phyloP scores from a whole-genome alignment of 2,113 vertebrate genomes.

The Thryonomys swinderianus region DNA sequence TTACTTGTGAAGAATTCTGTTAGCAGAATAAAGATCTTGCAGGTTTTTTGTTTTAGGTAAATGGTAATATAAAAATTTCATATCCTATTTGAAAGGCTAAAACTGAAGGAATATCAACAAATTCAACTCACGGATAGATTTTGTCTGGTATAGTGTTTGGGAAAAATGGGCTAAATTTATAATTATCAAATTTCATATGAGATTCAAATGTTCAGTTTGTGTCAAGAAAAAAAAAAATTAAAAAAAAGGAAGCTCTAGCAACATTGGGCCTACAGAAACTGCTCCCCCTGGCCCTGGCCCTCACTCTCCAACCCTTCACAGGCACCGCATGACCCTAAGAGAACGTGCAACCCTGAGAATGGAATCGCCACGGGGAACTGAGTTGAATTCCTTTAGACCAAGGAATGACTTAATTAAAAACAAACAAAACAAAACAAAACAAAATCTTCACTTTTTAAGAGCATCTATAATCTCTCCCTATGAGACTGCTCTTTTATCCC shows the following conservation, averaged over 20 bases:
- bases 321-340: rapidly evolving
- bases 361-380: background rate
- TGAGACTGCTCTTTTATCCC: background rate
- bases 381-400: background rate
- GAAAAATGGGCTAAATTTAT: background rate
- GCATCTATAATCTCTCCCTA: background rate
- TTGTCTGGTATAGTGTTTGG: background rate
- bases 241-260: background rate
- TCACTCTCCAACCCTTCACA: background rate
- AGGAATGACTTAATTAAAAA: background rate
- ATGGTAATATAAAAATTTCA: slow-evolving; percentile 6
- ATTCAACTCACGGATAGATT: background rate
- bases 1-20: slow-evolving; percentile 1
- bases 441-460: slow-evolving; percentile 19
- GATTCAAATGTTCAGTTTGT: background rate
- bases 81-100: background rate
- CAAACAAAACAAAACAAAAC: background rate
- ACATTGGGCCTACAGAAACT: background rate
- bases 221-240: background rate
- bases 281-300: no score
- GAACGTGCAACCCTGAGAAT: background rate
- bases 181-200: background rate
- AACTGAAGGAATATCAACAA: background rate
- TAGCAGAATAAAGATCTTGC: background rate
- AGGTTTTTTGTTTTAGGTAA: background rate